Percentiles rank a stretch among this genome's conserved stretches.
phyloP scores from a whole-genome alignment of 2,113 vertebrate species.

The Odontesthes bonariensis region DNA sequence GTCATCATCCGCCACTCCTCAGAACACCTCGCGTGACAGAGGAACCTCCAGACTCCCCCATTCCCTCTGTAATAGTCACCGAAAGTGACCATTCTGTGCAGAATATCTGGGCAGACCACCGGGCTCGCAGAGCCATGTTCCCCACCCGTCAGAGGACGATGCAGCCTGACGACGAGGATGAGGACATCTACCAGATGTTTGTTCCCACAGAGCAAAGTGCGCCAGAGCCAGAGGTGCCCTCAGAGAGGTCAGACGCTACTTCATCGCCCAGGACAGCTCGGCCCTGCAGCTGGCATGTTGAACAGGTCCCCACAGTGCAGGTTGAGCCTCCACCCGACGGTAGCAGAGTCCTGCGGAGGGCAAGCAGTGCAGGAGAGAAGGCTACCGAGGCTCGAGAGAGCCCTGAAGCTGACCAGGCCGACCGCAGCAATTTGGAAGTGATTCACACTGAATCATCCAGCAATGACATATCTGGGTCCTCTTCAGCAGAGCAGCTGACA shows the following conservation, averaged over 20 bases:
- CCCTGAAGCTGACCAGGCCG: constrained; percentile 47
- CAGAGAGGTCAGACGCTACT: constrained; percentile 51
- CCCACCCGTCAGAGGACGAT: constrained; percentile 87
- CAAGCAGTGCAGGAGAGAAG: constrained; percentile 94
- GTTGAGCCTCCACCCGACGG: constrained; percentile 73
- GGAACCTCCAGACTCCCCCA: constrained; percentile 77
- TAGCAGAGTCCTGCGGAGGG: constrained; percentile 87
- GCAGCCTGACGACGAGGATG: constrained; percentile 89
- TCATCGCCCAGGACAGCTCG: constrained; percentile 78
- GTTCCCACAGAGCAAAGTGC: constrained; percentile 85
- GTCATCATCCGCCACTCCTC: constrained; percentile 77
- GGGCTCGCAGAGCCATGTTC: constrained; percentile 91
- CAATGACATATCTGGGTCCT: constrained; percentile 82
- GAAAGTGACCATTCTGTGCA: constrained; percentile 80
- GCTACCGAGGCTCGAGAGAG: constrained; percentile 63
- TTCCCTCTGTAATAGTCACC: constrained; percentile 81
- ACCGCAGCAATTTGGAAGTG: constrained; percentile 66
- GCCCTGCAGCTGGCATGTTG: constrained; percentile 95
- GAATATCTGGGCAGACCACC: constrained; percentile 94
- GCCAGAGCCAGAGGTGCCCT: constrained; percentile 78
- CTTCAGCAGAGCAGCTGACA: constrained; percentile 89
- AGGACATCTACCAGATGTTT: constrained; percentile 97
- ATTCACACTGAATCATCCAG: constrained; percentile 82
- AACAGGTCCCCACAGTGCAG: constrained; percentile 78
- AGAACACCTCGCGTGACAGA: constrained; percentile 78